Conservation (phyloP, 2,797 vertebrate genomes). For the Oreonectes daqikongensis region DNA sequence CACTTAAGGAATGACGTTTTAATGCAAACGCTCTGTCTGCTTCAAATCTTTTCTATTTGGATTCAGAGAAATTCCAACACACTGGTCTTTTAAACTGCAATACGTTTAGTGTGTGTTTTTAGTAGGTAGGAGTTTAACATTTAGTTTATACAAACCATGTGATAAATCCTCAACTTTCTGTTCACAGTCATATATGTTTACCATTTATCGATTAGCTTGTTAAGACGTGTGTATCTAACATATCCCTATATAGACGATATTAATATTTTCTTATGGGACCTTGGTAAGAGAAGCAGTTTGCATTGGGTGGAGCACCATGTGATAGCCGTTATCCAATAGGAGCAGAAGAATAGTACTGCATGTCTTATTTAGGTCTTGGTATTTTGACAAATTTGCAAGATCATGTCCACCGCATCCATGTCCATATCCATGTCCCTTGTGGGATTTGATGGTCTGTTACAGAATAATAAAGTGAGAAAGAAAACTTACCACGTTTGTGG, state of each 20-base stretch:
- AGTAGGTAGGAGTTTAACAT: background rate
- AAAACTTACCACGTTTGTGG: background rate
- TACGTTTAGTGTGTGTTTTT: conserved; percentile 28
- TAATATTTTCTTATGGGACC: background rate
- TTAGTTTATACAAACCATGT: background rate
- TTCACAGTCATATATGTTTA: background rate
- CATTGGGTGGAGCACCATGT: conserved; percentile 36
- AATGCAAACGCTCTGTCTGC: conserved; percentile 3
- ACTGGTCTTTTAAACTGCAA: conserved; percentile 14
- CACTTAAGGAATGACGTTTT: conserved; percentile 1
- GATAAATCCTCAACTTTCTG: background rate
- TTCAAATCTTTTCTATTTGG: background rate
- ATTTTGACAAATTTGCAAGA: conserved; percentile 46
- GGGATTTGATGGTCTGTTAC: conserved; percentile 15
- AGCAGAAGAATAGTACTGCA: background rate
- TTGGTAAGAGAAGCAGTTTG: conserved; percentile 19
- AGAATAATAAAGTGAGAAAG: conserved; percentile 32
- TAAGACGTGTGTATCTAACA: background rate
- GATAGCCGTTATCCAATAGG: conserved; percentile 42
- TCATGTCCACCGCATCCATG: conserved; percentile 50
- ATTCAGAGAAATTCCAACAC: conserved; percentile 5
- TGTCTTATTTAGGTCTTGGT: conserved; percentile 12
- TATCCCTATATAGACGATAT: background rate
- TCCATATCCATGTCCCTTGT: conserved; percentile 32
- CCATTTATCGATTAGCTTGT: background rate